A percentile compares a stretch with the other conserved stretches of the same genome.
These are phyloP conservation scores for Montipora cactus DNA, from an alignment of 64 coral and sea anemone species.

Conservation along the genomic window DNA sequence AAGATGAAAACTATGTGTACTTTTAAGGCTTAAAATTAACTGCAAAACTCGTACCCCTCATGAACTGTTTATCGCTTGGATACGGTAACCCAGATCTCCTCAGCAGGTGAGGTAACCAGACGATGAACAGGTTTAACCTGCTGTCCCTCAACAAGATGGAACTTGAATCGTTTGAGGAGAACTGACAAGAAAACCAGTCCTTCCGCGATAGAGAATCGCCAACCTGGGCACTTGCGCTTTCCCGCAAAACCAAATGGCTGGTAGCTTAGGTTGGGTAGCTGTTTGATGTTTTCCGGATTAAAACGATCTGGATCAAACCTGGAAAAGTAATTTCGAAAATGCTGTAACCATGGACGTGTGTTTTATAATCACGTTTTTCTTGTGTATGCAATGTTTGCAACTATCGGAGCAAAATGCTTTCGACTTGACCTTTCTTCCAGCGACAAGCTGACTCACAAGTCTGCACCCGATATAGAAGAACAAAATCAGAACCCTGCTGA, in stretches of 20 bases:
- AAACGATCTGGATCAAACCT: conserved; percentile 99
- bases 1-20: background rate
- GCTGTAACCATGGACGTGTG: background rate
- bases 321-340: background rate
- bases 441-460: no score
- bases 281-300: conserved; percentile 75
- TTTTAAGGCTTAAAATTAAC: no score
- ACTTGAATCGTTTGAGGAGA: conserved; percentile 85
- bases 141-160: conserved; percentile 87
- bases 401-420: no score
- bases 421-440: no score
- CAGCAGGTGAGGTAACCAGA: conserved; percentile 83
- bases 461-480: no score
- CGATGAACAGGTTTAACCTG: conserved; percentile 79
- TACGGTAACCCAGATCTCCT: conserved; percentile 93
- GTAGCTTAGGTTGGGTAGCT: conserved; percentile 75
- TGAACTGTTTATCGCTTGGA: conserved; percentile 66
- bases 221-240: conserved; percentile 93
- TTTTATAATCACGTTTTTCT: no score
- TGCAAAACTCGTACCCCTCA: no score
- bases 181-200: conserved; percentile 90
- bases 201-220: conserved; percentile 87
- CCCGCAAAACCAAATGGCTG: conserved; percentile 98
- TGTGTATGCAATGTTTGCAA: no score
- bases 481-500: background rate